These are phyloP conservation scores for Lasioglossum vierecki DNA, from an alignment of 2,888 invertebrate species.

Conservation along the genomic window DNA sequence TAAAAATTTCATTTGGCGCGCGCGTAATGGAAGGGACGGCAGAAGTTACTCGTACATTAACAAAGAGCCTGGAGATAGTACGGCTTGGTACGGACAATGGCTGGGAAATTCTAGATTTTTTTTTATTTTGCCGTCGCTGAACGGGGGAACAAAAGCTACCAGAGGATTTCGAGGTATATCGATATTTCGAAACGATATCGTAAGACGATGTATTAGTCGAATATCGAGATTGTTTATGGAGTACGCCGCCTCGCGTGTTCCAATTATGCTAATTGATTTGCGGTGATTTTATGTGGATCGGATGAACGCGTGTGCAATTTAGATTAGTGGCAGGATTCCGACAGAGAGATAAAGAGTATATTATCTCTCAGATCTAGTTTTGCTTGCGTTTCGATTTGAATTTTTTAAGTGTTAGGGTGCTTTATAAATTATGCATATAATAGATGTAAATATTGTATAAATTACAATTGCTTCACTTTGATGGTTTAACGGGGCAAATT, in stretches of 20 bases:
- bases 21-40: constrained; percentile 11
- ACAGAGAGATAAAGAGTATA: neutral
- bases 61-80: neutral
- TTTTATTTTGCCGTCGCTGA: neutral
- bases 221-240: neutral
- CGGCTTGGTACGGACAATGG: no score
- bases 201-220: neutral
- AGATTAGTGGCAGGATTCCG: neutral
- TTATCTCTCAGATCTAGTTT: neutral
- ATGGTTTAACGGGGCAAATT: neutral
- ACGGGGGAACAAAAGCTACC: neutral
- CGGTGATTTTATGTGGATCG: neutral
- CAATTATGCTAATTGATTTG: neutral
- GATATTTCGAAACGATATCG: neutral
- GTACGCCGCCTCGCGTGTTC: neutral
- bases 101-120: neutral
- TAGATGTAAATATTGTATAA: neutral
- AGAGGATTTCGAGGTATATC: neutral
- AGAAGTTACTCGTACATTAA: constrained; percentile 10
- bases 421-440: no score
- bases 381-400: no score
- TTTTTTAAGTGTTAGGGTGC: no score
- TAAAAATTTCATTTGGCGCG: constrained; percentile 43
- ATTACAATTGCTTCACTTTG: neutral
- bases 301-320: neutral